These are phyloP conservation scores for Synanceia verrucosa DNA, from an alignment of 2,797 vertebrate genomes.

Conservation along the genomic window DNA sequence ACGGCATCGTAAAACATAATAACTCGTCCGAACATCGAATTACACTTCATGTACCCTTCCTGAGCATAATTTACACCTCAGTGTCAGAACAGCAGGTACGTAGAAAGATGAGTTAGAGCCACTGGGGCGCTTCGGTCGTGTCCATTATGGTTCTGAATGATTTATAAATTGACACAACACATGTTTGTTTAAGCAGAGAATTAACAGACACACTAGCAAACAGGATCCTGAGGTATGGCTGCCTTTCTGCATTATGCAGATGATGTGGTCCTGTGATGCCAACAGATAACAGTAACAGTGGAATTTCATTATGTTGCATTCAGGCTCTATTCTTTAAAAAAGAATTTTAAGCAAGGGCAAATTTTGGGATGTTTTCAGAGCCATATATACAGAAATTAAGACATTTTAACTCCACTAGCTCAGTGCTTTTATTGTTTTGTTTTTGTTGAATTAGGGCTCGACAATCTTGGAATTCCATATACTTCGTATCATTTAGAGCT, in stretches of 20 bases:
- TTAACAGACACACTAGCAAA: not conserved
- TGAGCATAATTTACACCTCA: conserved; percentile 8
- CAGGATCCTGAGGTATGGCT: not conserved
- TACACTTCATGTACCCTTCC: conserved; percentile 14
- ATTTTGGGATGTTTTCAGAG: too few species aligned
- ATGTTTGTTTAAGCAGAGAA: not conserved
- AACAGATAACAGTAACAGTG: too few species aligned
- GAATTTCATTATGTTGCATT: too few species aligned
- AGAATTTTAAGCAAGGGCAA: not conserved
- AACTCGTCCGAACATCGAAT: conserved; percentile 17
- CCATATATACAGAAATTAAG: too few species aligned
- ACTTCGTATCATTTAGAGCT: too few species aligned
- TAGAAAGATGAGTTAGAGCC: not conserved
- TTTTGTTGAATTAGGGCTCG: too few species aligned
- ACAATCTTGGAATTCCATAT: too few species aligned
- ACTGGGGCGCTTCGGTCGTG: not conserved
- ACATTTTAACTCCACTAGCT: too few species aligned
- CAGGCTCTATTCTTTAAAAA: too few species aligned
- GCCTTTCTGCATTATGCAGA: not conserved
- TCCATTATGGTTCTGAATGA: not conserved
- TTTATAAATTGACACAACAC: not conserved
- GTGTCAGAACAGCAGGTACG: not conserved
- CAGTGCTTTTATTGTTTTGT: too few species aligned
- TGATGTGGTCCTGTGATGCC: not conserved
- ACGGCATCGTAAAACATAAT: not conserved